Evolutionary conservation across 2,888 invertebrate genomes (phyloP).

Genomic region (Graphium colonna): DNA sequence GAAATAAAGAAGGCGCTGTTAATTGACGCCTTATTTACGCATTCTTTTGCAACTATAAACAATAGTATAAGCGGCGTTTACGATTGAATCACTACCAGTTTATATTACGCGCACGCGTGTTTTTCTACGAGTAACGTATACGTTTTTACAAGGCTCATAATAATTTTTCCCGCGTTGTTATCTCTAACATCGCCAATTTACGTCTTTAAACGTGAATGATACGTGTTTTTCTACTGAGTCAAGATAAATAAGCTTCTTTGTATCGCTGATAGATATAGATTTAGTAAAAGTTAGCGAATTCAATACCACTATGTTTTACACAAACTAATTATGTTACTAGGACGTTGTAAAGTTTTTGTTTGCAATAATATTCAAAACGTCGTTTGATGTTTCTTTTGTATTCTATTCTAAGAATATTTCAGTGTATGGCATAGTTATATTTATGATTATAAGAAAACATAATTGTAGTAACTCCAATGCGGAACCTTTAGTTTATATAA

Average conservation of each 20-base stretch:
- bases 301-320: no score
- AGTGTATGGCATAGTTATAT: no score
- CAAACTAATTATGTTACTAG: no score
- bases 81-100: neutral
- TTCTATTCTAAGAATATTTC: no score
- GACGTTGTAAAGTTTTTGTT: no score
- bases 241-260: neutral
- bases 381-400: no score
- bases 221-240: neutral
- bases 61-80: conserved; percentile 5
- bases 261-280: no score
- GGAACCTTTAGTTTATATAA: no score
- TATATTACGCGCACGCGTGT: neutral
- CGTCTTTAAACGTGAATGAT: neutral
- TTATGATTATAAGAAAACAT: no score
- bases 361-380: no score
- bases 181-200: neutral
- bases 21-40: conserved; percentile 17
- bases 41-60: conserved; percentile 17
- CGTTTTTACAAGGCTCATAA: neutral
- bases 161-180: neutral
- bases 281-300: no score
- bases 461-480: no score
- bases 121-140: neutral
- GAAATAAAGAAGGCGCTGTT: conserved; percentile 14